phyloP scores from a whole-genome alignment of 37 sponge, comb jelly and placozoan species.

The Mnemiopsis leidyi region DNA sequence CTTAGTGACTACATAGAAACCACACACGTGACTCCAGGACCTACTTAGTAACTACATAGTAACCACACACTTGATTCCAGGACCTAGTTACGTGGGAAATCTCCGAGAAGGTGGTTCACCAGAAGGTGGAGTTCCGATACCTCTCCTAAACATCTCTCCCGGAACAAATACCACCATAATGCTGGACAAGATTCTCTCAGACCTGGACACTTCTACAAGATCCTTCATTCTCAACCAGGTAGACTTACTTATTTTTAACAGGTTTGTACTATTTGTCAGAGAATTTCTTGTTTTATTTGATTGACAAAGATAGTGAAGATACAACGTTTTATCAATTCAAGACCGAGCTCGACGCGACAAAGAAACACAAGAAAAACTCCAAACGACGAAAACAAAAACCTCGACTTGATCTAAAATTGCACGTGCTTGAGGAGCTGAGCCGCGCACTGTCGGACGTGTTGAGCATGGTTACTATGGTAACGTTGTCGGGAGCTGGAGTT shows the following conservation, averaged over 20 bases:
- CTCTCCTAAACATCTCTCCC: conserved; percentile 8
- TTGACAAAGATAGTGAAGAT: too few relatives aligned
- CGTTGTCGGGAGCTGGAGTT: too few relatives aligned
- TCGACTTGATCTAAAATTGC: not conserved
- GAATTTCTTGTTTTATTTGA: too few relatives aligned
- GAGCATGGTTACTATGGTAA: not conserved
- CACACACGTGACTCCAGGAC: too few relatives aligned
- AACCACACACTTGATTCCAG: not conserved
- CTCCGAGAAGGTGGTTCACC: not conserved
- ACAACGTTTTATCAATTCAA: too few relatives aligned
- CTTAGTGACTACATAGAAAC: too few relatives aligned
- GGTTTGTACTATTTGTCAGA: too few relatives aligned
- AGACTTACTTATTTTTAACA: too few relatives aligned
- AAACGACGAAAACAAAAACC: not conserved
- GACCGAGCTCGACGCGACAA: not conserved
- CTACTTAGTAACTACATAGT: too few relatives aligned
- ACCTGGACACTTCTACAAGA: not conserved
- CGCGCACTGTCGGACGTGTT: not conserved
- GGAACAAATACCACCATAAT: not conserved
- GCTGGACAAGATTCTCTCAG: conserved; percentile 41
- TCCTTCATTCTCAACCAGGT: not conserved
- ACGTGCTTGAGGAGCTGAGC: not conserved
- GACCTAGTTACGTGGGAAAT: conserved; percentile 40
- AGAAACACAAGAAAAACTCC: not conserved
- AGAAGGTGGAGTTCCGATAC: not conserved